phyloP scores from a whole-genome alignment of 92 coral and sea anemone genomes.

The Desmophyllum pertusum region DNA sequence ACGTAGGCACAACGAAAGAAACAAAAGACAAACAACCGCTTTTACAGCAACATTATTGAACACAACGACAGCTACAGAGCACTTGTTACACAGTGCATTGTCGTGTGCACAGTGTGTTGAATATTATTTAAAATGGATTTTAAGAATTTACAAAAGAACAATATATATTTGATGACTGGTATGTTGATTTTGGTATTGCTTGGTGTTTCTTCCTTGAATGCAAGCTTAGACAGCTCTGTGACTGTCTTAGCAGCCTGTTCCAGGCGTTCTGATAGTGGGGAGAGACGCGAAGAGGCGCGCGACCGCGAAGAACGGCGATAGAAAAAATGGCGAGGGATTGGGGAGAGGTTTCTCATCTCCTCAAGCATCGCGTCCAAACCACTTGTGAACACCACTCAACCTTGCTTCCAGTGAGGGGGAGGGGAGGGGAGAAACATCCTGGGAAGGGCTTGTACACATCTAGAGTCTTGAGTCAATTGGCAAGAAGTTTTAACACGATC shows the following conservation, averaged over 20 bases:
- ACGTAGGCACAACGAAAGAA: no score
- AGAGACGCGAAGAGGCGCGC: no score
- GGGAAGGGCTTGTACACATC: not conserved
- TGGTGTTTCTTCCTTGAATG: not conserved
- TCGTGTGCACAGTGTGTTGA: not conserved
- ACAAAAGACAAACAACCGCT: no score
- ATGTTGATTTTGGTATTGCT: not conserved
- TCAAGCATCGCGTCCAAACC: no score
- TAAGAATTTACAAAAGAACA: not conserved
- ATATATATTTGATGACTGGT: not conserved
- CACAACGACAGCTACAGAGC: not conserved
- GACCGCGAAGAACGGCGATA: no score
- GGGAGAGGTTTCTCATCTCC: not conserved
- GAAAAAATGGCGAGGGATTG: no score
- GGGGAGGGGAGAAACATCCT: not conserved
- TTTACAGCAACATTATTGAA: no score
- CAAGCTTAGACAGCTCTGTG: not conserved
- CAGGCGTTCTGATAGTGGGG: no score
- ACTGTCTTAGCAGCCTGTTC: not conserved
- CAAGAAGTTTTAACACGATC: conserved; percentile 76
- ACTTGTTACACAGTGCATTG: not conserved
- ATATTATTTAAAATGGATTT: not conserved
- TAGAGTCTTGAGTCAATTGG: conserved; percentile 17
- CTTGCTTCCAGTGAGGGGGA: not conserved
- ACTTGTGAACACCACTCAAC: not conserved